Percentiles rank a stretch among this genome's conserved stretches.
phyloP scores from a whole-genome alignment of 2,888 invertebrate species.

The Pecten maximus region DNA sequence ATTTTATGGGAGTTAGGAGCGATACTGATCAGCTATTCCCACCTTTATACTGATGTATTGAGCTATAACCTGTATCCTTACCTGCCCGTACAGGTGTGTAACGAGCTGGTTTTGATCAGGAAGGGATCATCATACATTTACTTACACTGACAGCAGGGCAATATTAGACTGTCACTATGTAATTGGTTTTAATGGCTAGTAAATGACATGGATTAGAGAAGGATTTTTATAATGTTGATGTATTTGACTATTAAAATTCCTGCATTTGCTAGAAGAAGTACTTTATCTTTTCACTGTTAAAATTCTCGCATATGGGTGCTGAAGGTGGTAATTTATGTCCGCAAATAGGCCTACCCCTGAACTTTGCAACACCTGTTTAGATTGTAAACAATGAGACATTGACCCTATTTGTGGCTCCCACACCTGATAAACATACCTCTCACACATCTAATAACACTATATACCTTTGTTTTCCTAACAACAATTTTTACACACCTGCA shows the following conservation, averaged over 20 bases:
- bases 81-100: conserved; percentile 12
- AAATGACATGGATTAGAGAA: background rate
- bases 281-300: background rate
- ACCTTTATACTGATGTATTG: background rate
- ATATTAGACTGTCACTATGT: background rate
- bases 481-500: background rate
- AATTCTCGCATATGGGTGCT: background rate
- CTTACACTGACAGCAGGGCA: background rate
- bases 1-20: background rate
- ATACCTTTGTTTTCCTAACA: background rate
- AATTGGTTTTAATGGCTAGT: background rate
- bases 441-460: background rate
- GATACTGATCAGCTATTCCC: conserved; percentile 3
- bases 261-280: background rate
- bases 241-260: background rate
- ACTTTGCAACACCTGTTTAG: background rate
- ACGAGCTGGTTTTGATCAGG: background rate
- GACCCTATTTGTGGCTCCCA: background rate
- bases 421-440: background rate
- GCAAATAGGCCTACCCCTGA: background rate
- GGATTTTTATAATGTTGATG: background rate
- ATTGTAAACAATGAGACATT: conserved; percentile 4
- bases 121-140: conserved; percentile 5
- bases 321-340: background rate
- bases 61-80: conserved; percentile 3